Evolutionary conservation across 2,113 vertebrate genomes (phyloP).

Genomic region (Podocnemis expansa): DNA sequence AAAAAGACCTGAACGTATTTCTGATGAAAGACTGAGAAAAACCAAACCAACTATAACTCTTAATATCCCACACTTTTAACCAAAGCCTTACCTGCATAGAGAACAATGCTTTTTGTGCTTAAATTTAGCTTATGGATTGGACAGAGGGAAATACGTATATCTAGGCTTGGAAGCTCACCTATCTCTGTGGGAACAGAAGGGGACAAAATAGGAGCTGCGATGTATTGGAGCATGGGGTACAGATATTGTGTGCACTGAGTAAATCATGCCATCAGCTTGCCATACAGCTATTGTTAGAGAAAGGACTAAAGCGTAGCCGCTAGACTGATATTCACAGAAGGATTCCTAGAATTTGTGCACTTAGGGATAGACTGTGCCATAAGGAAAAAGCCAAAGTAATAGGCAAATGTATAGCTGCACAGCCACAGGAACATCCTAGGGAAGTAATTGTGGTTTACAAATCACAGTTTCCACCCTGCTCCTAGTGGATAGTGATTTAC

Average conservation of each 20-base stretch:
- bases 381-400: background rate
- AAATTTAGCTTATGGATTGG: constrained; percentile 58
- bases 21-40: constrained; percentile 67
- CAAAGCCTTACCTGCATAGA: constrained; percentile 60
- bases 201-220: constrained; percentile 22
- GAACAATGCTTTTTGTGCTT: constrained; percentile 67
- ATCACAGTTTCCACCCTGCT: background rate
- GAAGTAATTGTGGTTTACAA: background rate
- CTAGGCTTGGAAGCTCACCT: constrained; percentile 43
- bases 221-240: background rate
- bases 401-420: background rate
- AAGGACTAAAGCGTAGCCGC: background rate
- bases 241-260: background rate
- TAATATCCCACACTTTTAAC: constrained; percentile 64
- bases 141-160: constrained; percentile 39
- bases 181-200: background rate
- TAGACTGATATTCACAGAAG: background rate
- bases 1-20: constrained; percentile 21
- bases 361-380: background rate
- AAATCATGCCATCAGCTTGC: background rate
- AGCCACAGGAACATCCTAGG: background rate
- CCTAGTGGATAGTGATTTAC: background rate
- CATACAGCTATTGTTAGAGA: background rate
- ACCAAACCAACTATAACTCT: background rate
- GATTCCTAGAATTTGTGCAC: background rate